Base-by-base conservation (phyloP, 1,140 invertebrate species). In the Aphidius gifuensis region DNA sequence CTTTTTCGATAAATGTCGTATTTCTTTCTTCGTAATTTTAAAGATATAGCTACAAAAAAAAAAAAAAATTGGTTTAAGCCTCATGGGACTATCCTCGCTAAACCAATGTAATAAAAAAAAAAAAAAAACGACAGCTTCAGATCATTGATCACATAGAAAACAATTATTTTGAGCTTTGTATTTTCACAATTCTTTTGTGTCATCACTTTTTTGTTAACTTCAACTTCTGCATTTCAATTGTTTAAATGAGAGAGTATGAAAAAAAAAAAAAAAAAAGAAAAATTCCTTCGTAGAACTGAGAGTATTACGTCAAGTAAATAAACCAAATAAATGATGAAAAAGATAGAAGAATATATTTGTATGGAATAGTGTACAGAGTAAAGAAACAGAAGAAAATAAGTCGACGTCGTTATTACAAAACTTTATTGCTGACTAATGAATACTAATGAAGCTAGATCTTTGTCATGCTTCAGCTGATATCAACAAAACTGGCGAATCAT, bases 381-480 rank as follows among this genome's bases (percentile, higher is more conserved):
- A n/a, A 42, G 53, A 53, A 7, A 38, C 23, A 9, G 5, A 8
- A 38, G 50, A 40, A 39, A 55, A 55, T 55, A 55, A 55, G 53
- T 55, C 39, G 53, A 43, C 53, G 53, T 55, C 53, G 43, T 55
- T 55, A 55, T 55, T 55, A 40, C 53, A 40, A 55, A 55, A 55
- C 53, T 55, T 55, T 55, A 55, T 55, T 43, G 53, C 53, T 55
- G 53, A 55, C 53, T 55, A 55, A 55, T 55, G 53, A 55, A 55
- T 55, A 55, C 53, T 55, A 55, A 55, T 55, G 53, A 55, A 55
- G 9, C 40, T 16, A 7, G 53, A 9, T 55, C 16, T 39, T 7
- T 21, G 53, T 55, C 16, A 55, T 40, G 40, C 9, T 43, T 55
- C 40, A 55, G 39, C 40, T 42, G 16, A 40, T 55, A 55, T 40